phyloP scores from a whole-genome alignment of 1,140 invertebrate species.

The Cherax destructor region DNA sequence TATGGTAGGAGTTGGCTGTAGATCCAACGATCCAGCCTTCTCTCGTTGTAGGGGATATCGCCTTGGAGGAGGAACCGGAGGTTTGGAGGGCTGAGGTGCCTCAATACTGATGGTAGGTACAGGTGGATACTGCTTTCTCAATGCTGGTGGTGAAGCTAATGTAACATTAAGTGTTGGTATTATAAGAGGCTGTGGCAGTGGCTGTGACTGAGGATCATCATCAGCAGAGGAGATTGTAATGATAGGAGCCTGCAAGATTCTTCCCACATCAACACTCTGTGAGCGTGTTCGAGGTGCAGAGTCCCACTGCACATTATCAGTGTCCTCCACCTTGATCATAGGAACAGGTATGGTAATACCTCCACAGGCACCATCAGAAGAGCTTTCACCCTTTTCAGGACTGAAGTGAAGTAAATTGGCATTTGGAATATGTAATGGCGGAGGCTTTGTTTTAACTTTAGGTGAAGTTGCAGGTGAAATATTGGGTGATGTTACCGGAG shows the following conservation, averaged over 20 bases:
- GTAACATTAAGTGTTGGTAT: constrained; percentile 68
- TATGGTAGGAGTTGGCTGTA: constrained; percentile 82
- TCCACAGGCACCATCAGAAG: constrained; percentile 23
- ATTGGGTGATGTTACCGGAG: constrained; percentile 58
- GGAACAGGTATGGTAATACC: constrained; percentile 44
- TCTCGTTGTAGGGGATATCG: constrained; percentile 73
- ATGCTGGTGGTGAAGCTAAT: constrained; percentile 61
- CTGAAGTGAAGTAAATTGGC: constrained; percentile 70
- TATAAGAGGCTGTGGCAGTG: constrained; percentile 40
- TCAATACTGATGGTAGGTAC: constrained; percentile 47
- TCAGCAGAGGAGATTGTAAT: constrained; percentile 66
- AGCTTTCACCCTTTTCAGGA: constrained; percentile 20
- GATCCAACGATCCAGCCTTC: constrained; percentile 81
- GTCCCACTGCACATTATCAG: constrained; percentile 65
- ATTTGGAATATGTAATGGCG: constrained; percentile 71
- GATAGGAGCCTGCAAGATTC: constrained; percentile 54
- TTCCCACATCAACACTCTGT: constrained; percentile 71
- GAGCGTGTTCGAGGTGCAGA: constrained; percentile 69
- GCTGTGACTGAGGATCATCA: constrained; percentile 42
- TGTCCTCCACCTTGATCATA: constrained; percentile 66
- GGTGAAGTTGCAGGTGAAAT: constrained; percentile 69
- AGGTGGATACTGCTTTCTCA: constrained; percentile 44
- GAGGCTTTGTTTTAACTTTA: constrained; percentile 72
- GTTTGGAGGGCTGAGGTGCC: constrained; percentile 9
- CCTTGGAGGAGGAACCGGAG: background rate